A percentile compares a stretch with the other conserved stretches of the same genome.
These are phyloP conservation scores for Mythimna pallens DNA, from an alignment of 2,888 invertebrate genomes.

Conservation along the genomic window DNA sequence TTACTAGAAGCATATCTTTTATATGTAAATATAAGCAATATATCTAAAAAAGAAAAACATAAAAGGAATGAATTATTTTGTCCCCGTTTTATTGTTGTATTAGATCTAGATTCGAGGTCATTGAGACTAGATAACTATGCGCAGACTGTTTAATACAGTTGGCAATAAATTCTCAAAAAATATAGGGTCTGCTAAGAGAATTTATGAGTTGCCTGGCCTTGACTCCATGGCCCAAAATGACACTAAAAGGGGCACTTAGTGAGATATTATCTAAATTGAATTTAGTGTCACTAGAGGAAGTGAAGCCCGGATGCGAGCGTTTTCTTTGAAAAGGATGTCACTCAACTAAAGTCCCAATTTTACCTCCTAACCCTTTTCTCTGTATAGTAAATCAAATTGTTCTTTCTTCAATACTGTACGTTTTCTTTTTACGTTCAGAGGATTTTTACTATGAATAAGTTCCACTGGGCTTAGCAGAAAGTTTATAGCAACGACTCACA, in stretches of 20 bases:
- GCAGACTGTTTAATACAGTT: slow-evolving; percentile 2
- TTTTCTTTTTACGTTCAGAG: neutral
- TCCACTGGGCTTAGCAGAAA: neutral
- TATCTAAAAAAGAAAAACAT: slow-evolving; percentile 38
- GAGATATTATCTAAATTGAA: slow-evolving; percentile 43
- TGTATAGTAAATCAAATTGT: neutral
- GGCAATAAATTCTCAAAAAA: slow-evolving; percentile 15
- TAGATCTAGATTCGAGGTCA: slow-evolving; percentile 23
- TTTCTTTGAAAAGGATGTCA: slow-evolving; percentile 25
- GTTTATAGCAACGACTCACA: neutral
- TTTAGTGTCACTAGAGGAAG: slow-evolving; percentile 24
- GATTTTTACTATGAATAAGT: neutral
- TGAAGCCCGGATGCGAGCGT: neutral
- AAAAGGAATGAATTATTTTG: slow-evolving; percentile 39
- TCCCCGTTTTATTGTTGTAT: slow-evolving; percentile 36
- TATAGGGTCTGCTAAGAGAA: neutral
- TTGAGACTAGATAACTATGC: slow-evolving; percentile 20
- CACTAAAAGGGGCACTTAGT: slow-evolving; percentile 43
- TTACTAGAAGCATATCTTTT: slow-evolving; percentile 13
- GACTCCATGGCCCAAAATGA: slow-evolving; percentile 3
- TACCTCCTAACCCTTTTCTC: neutral
- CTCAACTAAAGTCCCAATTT: slow-evolving; percentile 7
- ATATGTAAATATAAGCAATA: slow-evolving; percentile 55
- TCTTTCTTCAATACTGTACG: neutral
- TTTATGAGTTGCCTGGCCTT: slow-evolving; percentile 3